These are phyloP conservation scores for Brachionus asplanchnoidis DNA, from an alignment of 1,140 invertebrate genomes.

Conservation along the genomic window DNA sequence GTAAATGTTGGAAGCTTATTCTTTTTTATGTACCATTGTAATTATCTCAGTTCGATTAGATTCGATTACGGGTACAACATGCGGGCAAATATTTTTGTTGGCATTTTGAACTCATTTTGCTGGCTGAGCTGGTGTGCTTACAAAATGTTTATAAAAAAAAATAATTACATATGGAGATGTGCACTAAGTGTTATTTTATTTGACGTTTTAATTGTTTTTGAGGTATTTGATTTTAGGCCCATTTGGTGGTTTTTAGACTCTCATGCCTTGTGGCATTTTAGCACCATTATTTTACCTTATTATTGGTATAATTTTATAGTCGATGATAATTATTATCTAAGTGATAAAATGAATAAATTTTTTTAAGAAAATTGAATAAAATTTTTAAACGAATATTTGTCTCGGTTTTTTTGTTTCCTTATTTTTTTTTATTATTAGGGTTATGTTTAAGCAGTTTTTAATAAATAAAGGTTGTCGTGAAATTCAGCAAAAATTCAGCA, in stretches of 20 bases:
- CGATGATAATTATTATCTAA: conserved; percentile 20
- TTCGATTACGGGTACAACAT: conserved; percentile 42
- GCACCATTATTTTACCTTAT: conserved; percentile 33
- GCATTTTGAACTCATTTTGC: not conserved
- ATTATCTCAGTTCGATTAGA: conserved; percentile 24
- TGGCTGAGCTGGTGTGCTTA: conserved; percentile 10
- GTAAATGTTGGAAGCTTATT: not conserved
- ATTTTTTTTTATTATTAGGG: not conserved
- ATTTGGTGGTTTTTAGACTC: conserved; percentile 27
- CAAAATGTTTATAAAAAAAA: not conserved
- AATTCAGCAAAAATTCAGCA: not conserved
- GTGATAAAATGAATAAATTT: not conserved
- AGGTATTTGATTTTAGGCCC: conserved; percentile 41
- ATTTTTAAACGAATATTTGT: not conserved
- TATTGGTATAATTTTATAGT: conserved; percentile 41
- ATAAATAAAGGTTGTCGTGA: too few relatives aligned
- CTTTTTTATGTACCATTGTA: conserved; percentile 27
- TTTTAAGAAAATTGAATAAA: not conserved
- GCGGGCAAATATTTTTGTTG: conserved; percentile 25
- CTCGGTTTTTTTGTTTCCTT: too few relatives aligned
- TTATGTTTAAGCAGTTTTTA: too few relatives aligned
- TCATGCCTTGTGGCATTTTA: conserved; percentile 41
- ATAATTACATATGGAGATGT: conserved; percentile 34
- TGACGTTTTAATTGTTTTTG: not conserved
- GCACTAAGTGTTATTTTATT: not conserved